Evolutionary conservation across 2,797 vertebrate genomes (phyloP).

Genomic region (Chanos chanos): DNA sequence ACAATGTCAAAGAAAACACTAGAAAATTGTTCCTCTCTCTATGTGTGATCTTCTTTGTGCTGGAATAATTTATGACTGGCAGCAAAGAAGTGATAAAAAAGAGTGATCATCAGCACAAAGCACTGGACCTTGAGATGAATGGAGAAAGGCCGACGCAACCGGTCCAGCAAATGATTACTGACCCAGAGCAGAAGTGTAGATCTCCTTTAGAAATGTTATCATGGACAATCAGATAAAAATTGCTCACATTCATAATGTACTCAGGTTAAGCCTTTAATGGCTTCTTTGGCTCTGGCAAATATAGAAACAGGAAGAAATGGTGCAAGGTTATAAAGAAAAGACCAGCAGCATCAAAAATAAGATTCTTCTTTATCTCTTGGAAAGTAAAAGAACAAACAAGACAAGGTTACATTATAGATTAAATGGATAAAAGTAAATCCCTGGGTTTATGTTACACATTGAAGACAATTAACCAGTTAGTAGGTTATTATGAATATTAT

Average conservation of each 20-base stretch:
- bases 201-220: constrained; percentile 38
- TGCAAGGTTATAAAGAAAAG: constrained; percentile 49
- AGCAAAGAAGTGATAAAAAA: constrained; percentile 8
- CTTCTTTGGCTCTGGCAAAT: constrained; percentile 52
- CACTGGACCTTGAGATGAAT: constrained; percentile 45
- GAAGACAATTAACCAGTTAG: too few species aligned
- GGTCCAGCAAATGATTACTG: constrained; percentile 50
- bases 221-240: not conserved
- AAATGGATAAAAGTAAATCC: too few species aligned
- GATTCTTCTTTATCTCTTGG: too few species aligned
- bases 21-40: too few species aligned
- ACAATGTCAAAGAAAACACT: too few species aligned
- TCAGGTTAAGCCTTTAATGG: constrained; percentile 54
- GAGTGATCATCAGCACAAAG: constrained; percentile 40
- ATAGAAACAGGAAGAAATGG: constrained; percentile 49
- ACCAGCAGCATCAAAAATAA: constrained; percentile 1
- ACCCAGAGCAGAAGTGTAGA: constrained; percentile 38
- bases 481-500: too few species aligned
- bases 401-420: too few species aligned
- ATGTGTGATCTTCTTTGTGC: constrained; percentile 4
- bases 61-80: constrained; percentile 2
- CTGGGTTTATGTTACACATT: too few species aligned
- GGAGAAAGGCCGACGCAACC: constrained; percentile 38
- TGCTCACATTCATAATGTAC: constrained; percentile 41
- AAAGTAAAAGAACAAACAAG: too few species aligned